Evolutionary conservation across 2,113 vertebrate species (phyloP).

Genomic region (Halcyon senegalensis): DNA sequence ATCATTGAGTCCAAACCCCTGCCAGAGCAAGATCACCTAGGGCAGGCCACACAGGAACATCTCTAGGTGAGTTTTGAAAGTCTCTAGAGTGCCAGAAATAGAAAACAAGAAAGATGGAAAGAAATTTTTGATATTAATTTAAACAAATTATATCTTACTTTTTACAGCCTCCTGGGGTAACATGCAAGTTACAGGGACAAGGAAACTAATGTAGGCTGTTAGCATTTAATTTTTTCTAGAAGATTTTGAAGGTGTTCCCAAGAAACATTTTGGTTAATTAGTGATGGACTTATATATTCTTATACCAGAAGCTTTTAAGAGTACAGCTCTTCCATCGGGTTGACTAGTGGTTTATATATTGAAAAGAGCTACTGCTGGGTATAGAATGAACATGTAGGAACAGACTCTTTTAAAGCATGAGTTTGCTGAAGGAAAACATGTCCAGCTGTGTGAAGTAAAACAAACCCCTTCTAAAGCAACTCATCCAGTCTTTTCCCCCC

Average conservation of each 20-base stretch:
- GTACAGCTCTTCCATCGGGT: background rate
- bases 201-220: background rate
- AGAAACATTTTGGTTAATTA: background rate
- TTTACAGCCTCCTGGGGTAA: background rate
- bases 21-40: too few species aligned
- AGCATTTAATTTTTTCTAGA: background rate
- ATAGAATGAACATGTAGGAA: background rate
- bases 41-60: too few species aligned
- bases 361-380: background rate
- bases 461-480: background rate
- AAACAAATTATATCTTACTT: background rate
- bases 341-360: background rate
- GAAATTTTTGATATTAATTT: background rate
- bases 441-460: slow-evolving; percentile 19
- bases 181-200: background rate
- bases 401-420: background rate
- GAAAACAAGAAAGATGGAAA: background rate
- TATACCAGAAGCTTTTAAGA: background rate
- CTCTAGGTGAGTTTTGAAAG: too few species aligned
- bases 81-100: background rate
- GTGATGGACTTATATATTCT: background rate
- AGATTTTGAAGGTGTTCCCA: background rate
- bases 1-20: too few species aligned
- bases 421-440: background rate
- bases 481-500: background rate